phyloP scores from a whole-genome alignment of 2,113 vertebrate genomes.

The Cynoglossus semilaevis region DNA sequence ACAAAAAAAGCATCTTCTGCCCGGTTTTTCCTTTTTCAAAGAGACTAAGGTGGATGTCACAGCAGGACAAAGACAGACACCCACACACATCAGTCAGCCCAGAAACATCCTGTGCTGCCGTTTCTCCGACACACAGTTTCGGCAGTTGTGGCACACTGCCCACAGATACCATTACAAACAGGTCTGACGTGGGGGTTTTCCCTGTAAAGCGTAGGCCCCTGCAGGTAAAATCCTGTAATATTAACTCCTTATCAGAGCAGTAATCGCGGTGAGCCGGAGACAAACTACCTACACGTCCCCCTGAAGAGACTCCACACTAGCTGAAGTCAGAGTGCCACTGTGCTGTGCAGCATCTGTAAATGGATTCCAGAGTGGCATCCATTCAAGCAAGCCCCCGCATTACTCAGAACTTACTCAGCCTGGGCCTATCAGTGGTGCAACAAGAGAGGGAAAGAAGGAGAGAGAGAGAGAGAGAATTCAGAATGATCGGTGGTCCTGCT shows the following conservation, averaged over 20 bases:
- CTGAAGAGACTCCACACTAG: constrained; percentile 27
- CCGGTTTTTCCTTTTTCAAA: neutral
- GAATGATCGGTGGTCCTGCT: constrained; percentile 73
- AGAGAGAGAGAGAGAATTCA: constrained; percentile 64
- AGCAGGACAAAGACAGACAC: constrained; percentile 4
- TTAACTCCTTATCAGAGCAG: constrained; percentile 40
- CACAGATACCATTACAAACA: constrained; percentile 52
- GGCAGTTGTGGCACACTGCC: constrained; percentile 6
- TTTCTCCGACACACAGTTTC: constrained; percentile 9
- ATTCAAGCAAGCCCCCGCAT: constrained; percentile 66
- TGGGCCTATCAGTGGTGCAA: constrained; percentile 53
- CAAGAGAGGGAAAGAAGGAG: constrained; percentile 22
- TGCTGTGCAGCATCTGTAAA: constrained; percentile 53
- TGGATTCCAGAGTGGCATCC: constrained; percentile 58
- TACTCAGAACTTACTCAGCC: constrained; percentile 46
- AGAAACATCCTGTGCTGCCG: constrained; percentile 2
- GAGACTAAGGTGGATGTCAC: neutral
- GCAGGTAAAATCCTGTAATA: constrained; percentile 30
- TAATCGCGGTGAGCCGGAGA: constrained; percentile 8
- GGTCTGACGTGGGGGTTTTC: constrained; percentile 54
- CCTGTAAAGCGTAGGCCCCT: constrained; percentile 21
- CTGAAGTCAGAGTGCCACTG: constrained; percentile 27
- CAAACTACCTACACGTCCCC: constrained; percentile 7
- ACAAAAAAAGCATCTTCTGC: constrained; percentile 6
- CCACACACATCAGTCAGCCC: constrained; percentile 1